These are phyloP conservation scores for Pampus argenteus DNA, from an alignment of 2,797 vertebrate genomes.

Conservation along the genomic window DNA sequence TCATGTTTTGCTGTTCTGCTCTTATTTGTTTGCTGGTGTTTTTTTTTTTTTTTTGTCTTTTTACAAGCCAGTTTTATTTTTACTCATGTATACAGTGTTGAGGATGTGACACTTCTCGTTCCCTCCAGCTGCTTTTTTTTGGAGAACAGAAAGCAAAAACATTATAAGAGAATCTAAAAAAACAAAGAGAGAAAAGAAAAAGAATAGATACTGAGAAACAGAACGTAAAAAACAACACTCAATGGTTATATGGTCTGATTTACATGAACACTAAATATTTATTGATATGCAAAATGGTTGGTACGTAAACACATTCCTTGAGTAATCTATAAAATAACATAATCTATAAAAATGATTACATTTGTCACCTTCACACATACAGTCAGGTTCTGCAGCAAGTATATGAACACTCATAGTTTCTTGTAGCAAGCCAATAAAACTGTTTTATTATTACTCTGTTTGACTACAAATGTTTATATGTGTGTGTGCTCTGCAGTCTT, in stretches of 20 bases:
- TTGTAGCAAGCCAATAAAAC: neutral
- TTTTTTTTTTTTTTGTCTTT: neutral
- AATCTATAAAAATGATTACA: constrained; percentile 3
- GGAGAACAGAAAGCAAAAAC: neutral
- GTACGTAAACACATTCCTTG: neutral
- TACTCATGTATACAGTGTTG: neutral
- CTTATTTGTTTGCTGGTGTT: neutral
- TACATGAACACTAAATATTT: neutral
- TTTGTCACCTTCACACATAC: neutral
- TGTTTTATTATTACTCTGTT: neutral
- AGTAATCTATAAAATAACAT: too few species aligned
- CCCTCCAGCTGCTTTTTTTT: neutral
- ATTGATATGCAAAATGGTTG: neutral
- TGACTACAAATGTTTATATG: neutral
- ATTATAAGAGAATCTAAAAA: too few species aligned
- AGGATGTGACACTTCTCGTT: neutral
- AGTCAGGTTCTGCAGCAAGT: neutral
- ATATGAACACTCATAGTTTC: neutral
- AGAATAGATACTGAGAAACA: neutral
- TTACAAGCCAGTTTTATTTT: too few species aligned
- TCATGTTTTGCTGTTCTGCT: neutral
- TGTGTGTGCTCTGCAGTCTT: neutral
- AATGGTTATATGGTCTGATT: neutral
- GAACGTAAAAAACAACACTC: neutral
- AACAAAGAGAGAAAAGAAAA: too few species aligned